phyloP scores from a whole-genome alignment of 2,113 vertebrate genomes.

The Strigops habroptila region DNA sequence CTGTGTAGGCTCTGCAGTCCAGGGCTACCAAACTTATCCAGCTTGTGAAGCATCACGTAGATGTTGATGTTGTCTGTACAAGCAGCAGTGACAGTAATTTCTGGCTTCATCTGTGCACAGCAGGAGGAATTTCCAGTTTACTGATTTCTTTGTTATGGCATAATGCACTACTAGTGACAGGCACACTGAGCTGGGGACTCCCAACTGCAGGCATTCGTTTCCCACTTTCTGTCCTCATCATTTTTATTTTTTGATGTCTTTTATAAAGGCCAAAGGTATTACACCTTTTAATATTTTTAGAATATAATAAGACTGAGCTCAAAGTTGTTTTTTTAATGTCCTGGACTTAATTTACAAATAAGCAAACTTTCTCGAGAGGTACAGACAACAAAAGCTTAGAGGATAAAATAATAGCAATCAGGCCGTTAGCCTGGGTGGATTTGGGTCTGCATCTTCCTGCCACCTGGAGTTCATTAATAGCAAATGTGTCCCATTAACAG shows the following conservation, averaged over 20 bases:
- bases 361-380: background rate
- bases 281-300: background rate
- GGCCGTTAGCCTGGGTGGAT: background rate
- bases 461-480: background rate
- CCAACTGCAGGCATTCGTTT: rapidly evolving
- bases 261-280: background rate
- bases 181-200: background rate
- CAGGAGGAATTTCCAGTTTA: slow-evolving; percentile 29
- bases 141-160: background rate
- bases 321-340: background rate
- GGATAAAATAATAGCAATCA: background rate
- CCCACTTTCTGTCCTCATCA: background rate
- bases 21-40: background rate
- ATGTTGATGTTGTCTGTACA: background rate
- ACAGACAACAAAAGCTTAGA: background rate
- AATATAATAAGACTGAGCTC: background rate
- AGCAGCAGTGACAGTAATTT: background rate
- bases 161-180: background rate
- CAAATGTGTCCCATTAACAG: background rate
- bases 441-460: background rate
- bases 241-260: background rate
- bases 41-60: background rate
- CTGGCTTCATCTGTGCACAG: background rate
- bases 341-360: background rate
- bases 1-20: background rate